Evolutionary conservation across 2,797 vertebrate species (phyloP).

Genomic region (Ctenochaetus hawaiiensis): DNA sequence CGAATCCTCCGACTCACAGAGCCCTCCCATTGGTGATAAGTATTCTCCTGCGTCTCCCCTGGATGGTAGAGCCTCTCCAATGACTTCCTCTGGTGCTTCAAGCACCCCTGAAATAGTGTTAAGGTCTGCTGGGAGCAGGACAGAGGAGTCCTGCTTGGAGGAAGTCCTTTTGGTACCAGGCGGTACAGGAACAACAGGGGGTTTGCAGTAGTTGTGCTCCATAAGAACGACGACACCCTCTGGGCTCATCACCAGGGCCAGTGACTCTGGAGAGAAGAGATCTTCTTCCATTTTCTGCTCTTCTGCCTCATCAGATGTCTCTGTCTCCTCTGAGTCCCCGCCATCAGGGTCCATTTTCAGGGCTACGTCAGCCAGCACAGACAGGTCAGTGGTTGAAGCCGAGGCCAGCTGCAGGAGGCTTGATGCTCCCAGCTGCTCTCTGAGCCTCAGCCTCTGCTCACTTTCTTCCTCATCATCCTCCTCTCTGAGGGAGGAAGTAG

Average conservation of each 20-base stretch:
- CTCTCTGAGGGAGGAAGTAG: conserved; percentile 71
- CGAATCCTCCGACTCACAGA: conserved; percentile 73
- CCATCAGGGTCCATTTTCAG: conserved; percentile 85
- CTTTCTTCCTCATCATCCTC: conserved; percentile 78
- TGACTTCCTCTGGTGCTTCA: conserved; percentile 93
- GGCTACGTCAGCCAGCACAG: conserved; percentile 88
- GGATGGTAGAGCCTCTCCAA: conserved; percentile 81
- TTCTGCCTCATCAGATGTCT: conserved; percentile 90
- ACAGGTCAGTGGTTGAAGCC: conserved; percentile 83
- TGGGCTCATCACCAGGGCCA: conserved; percentile 71
- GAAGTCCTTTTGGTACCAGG: conserved; percentile 67
- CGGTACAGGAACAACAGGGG: conserved; percentile 67
- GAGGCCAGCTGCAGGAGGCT: conserved; percentile 87
- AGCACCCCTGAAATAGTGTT: conserved; percentile 88
- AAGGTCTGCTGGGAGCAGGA: conserved; percentile 82
- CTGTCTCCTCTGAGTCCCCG: conserved; percentile 88
- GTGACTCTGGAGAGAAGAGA: conserved; percentile 65
- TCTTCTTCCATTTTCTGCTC: conserved; percentile 85
- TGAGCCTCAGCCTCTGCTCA: conserved; percentile 79
- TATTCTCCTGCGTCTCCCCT: conserved; percentile 73
- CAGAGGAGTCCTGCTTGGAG: conserved; percentile 74
- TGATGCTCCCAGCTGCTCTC: conserved; percentile 86
- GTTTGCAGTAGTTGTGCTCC: conserved; percentile 93
- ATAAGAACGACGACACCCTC: conserved; percentile 83
- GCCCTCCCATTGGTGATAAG: conserved; percentile 58